Evolutionary conservation across 2,797 vertebrate genomes (phyloP).

Genomic region (Typhlichthys subterraneus): DNA sequence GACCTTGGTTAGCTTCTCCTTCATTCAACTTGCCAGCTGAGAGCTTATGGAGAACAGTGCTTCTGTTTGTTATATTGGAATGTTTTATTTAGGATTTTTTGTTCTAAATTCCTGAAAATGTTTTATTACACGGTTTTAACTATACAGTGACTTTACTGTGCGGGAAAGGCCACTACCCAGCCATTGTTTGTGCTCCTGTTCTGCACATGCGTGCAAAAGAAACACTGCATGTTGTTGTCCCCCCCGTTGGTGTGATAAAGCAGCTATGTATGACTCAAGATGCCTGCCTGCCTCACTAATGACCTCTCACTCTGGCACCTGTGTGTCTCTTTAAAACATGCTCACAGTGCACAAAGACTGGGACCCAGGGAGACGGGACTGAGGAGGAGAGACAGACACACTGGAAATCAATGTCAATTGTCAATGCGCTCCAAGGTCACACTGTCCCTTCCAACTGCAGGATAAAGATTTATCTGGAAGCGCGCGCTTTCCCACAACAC

Average conservation of each 20-base stretch:
- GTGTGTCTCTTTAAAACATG: constrained; percentile 57
- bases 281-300: constrained; percentile 24
- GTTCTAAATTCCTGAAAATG: too few species aligned
- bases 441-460: constrained; percentile 32
- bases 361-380: constrained; percentile 26
- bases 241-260: too few species aligned
- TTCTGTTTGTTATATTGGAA: too few species aligned
- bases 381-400: constrained; percentile 52
- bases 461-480: constrained; percentile 38
- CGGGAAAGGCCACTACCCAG: too few species aligned
- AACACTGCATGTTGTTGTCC: too few species aligned
- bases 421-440: constrained; percentile 74
- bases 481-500: constrained; percentile 9
- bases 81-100: too few species aligned
- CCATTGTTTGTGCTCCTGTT: too few species aligned
- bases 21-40: constrained; percentile 30
- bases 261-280: constrained; percentile 8
- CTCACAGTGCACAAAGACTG: constrained; percentile 43
- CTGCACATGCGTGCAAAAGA: too few species aligned
- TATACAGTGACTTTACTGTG: too few species aligned
- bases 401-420: constrained; percentile 74
- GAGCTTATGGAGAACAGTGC: too few species aligned
- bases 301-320: constrained; percentile 57
- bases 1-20: constrained; percentile 58
- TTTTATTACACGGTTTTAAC: too few species aligned